phyloP scores from a whole-genome alignment of 1,140 invertebrate species.

The Drosophila tropicalis region DNA sequence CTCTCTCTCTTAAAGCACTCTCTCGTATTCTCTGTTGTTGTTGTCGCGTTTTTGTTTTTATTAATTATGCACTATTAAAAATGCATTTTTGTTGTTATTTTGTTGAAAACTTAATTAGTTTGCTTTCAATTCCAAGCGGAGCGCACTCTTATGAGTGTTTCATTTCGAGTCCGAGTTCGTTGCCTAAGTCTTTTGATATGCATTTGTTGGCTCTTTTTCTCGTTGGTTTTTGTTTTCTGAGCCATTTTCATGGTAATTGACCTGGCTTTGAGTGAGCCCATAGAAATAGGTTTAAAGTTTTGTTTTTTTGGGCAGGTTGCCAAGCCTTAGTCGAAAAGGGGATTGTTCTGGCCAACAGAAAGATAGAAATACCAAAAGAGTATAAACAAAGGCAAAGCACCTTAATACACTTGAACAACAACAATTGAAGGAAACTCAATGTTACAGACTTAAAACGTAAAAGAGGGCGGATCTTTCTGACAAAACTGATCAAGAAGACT shows the following conservation, averaged over 20 bases:
- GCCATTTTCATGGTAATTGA: constrained; percentile 39
- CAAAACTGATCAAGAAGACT: too few relatives aligned
- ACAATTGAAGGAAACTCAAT: not conserved
- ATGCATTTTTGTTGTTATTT: constrained; percentile 41
- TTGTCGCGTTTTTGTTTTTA: constrained; percentile 27
- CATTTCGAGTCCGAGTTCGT: constrained; percentile 39
- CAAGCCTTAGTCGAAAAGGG: constrained; percentile 37
- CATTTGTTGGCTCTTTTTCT: constrained; percentile 11
- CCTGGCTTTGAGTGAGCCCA: constrained; percentile 12
- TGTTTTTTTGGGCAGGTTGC: constrained; percentile 41
- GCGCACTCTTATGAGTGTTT: constrained; percentile 28
- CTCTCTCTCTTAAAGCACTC: not conserved
- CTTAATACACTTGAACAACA: not conserved
- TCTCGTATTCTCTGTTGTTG: not conserved
- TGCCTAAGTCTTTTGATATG: constrained; percentile 45
- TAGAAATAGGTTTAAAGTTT: not conserved
- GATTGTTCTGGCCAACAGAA: constrained; percentile 39
- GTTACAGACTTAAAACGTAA: too few relatives aligned
- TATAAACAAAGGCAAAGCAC: not conserved
- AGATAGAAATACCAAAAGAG: not conserved
- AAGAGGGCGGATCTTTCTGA: too few relatives aligned
- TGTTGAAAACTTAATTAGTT: constrained; percentile 66
- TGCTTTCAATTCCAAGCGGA: constrained; percentile 43
- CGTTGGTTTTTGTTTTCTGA: not conserved
- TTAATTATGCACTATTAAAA: constrained; percentile 73